A percentile compares a stretch with the other conserved stretches of the same genome.
These are phyloP conservation scores for Toxotes chatareus DNA, from an alignment of 2,113 vertebrate species.

Conservation along the genomic window DNA sequence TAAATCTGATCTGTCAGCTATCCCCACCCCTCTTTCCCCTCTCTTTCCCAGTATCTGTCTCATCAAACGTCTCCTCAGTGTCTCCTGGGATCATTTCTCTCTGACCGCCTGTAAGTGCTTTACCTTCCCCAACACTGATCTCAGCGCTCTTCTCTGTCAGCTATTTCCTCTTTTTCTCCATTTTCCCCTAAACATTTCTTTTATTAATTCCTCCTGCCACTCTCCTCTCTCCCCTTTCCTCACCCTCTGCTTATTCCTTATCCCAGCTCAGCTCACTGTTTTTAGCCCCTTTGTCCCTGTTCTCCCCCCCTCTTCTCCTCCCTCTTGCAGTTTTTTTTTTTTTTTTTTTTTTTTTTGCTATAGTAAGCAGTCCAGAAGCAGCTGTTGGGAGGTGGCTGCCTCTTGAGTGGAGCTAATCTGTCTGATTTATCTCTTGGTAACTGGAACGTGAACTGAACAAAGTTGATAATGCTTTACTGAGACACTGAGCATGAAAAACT, in stretches of 20 bases:
- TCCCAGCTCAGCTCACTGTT: slow-evolving; percentile 15
- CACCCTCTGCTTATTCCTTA: neutral
- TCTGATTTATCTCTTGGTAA: slow-evolving; percentile 54
- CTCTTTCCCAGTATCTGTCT: slow-evolving; percentile 33
- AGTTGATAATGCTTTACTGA: slow-evolving; percentile 13
- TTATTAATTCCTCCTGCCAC: neutral
- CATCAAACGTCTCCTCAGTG: slow-evolving; percentile 45
- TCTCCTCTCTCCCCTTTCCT: neutral
- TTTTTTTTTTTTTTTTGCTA: slow-evolving; percentile 12
- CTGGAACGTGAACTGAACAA: slow-evolving; percentile 29
- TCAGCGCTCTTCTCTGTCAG: neutral
- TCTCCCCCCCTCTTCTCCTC: slow-evolving; percentile 7
- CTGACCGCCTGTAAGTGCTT: slow-evolving; percentile 23
- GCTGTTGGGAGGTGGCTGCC: slow-evolving; percentile 44
- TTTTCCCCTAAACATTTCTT: slow-evolving; percentile 6
- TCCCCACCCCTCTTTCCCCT: slow-evolving; percentile 17
- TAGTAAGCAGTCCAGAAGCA: slow-evolving; percentile 36
- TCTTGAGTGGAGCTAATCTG: slow-evolving; percentile 30
- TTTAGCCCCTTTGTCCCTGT: neutral
- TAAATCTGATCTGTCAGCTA: slow-evolving; percentile 34
- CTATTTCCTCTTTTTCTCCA: neutral
- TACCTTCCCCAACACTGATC: slow-evolving; percentile 17
- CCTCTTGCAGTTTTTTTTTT: slow-evolving; percentile 2
- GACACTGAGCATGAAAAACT: neutral
- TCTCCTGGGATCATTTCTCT: slow-evolving; percentile 42